Evolutionary conservation across 2,113 vertebrate genomes (phyloP), one percentile per base, ranked within the genome.

Genomic region (Vulpes ferrilata): DNA sequence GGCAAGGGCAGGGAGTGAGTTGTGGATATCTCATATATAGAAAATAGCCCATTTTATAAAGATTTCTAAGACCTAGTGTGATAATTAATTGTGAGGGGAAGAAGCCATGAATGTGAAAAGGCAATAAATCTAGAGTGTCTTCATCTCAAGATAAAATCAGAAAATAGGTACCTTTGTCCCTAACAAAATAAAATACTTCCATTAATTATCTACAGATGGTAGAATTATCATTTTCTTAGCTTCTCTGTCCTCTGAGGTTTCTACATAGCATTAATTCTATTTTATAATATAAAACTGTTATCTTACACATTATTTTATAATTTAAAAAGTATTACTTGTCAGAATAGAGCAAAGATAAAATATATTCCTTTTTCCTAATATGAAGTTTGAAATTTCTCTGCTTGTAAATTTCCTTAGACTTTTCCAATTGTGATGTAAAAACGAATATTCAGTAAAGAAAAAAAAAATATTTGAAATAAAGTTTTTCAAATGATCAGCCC

Each of bases 1-100:
- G 2, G 74, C 48, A 19, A 8, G 2, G 30, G 5, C 5, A 13
- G 23, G 12, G 6, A 55, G 9, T 71, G 0, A 17, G 2, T 60
- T 64, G 27, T 30, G 20, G 20, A 55, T 38, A 17, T 30, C 1
- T 0, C 43, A 3, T 62, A 81, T 88, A 9, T 93, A 93, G 71
- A 84, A 32, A 92, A 35, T 11, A 38, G 0, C 16, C 65, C 48
- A 71, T 78, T 90, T 92, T 60, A 32, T 53, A 65, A 84, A 85
- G 51, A 60, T 88, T 88, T 73, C 57, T 65, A 60, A 86, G 35
- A 67, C 79, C 65, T 11, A 65, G 19, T 17, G 6, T 57, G 32
- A 11, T 25, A 35, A 53, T 60, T 11, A 81, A 35, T 81, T 65
- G 7, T 3, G 25, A 92, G 3, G 13, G 38, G 57, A 73, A 57